Evolutionary conservation across 2,888 invertebrate genomes (phyloP).

Genomic region (Acronicta leporina): DNA sequence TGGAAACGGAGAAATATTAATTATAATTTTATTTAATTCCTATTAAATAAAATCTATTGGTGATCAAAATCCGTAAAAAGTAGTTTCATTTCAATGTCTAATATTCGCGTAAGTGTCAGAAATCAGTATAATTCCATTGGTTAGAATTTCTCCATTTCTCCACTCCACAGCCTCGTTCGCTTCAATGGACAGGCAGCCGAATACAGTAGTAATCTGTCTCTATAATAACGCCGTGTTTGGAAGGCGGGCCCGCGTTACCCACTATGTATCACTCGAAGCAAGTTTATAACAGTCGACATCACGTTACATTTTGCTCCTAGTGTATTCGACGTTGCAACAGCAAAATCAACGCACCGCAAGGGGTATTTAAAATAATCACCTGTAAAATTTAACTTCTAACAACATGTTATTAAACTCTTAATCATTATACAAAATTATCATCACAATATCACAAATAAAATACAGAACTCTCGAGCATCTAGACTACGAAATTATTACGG

Average conservation of each 20-base stretch:
- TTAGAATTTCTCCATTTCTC: no score
- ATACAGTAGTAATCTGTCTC: constrained; percentile 2
- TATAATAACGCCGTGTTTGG: constrained; percentile 2
- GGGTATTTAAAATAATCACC: constrained; percentile 75
- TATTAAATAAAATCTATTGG: no score
- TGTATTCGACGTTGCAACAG: constrained; percentile 44
- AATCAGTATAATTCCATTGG: no score
- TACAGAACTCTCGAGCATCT: constrained; percentile 69
- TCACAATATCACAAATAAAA: constrained; percentile 87
- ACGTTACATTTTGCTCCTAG: constrained; percentile 28
- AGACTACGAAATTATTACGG: constrained; percentile 51
- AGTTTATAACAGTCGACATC: constrained; percentile 15
- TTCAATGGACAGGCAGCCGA: no score
- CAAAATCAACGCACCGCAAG: constrained; percentile 68
- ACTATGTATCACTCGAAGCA: constrained; percentile 23
- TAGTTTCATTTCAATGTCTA: no score
- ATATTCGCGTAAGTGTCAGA: no score
- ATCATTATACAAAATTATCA: constrained; percentile 84
- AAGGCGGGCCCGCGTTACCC: constrained; percentile 27
- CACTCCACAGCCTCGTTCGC: no score
- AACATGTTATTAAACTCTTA: constrained; percentile 86
- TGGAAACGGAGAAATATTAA: no score
- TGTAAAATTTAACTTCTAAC: constrained; percentile 82
- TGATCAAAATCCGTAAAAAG: no score
- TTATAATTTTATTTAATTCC: no score